Base-by-base conservation (phyloP, 2,797 vertebrate species). In the Xiphophorus birchmanni region DNA sequence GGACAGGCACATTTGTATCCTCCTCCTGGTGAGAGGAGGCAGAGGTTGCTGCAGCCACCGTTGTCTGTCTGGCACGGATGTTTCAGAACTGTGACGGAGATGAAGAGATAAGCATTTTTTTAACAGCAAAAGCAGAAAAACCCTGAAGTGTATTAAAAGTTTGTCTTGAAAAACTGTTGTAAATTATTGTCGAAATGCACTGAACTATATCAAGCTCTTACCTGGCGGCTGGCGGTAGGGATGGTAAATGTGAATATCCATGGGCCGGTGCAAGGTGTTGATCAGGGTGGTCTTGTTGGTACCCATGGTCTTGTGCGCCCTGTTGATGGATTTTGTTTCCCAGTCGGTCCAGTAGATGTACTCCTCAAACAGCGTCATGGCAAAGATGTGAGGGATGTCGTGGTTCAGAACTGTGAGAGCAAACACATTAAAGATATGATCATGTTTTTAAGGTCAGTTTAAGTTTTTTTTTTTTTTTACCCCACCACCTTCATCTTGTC, bases 281-380 rank as follows among this genome's bases (percentile, higher is more conserved):
- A 99, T 99, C 84, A 99, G 93, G 82, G 97, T 93, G 0, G 95
- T 96, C 86, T 99, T 99, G 93, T 99, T 97, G 92, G 95, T 94
- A 3, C 99, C 99, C 0, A 96, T 96, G 56, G 90, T 93, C 86
- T 96, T 96, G 90, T 99, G 99, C 35, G 97, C 97, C 81, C 98
- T 92, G 95, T 98, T 99, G 92, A 99, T 99, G 83, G 99, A 99
- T 87, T 99, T 99, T 50, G 99, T 99, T 94, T 99, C 99, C 98
- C 99, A 99, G 94, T 99, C 99, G 0, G 99, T 99, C 98, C 98
- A 99, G 96, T 99, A 99, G 84, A 99, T 98, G 75, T 96, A 98
- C 89, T 99, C 99, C 93, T 99, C 99, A 58, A 99, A 99, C 90
- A 99, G 95, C 4, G 99, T 98, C 96, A 99, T 97, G 0, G 99